Base-by-base conservation (phyloP, 2,113 vertebrate genomes). In the Chaenocephalus aceratus region DNA sequence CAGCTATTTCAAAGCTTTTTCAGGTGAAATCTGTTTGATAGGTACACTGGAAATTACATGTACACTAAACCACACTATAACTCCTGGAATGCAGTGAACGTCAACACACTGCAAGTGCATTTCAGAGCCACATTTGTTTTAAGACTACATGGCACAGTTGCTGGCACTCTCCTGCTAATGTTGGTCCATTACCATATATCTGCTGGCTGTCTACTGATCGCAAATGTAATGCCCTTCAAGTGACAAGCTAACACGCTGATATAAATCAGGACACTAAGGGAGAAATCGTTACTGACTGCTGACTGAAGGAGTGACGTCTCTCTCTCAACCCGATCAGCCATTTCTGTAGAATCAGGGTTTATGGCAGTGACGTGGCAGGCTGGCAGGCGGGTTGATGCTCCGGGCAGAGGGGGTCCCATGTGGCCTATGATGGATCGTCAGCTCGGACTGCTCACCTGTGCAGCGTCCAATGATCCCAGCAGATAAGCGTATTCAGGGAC, bases 351-450 rank as follows among this genome's bases (percentile, higher is more conserved):
- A 62, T 41, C 0, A 3, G 10, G 51, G 63, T 69, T 72, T 10
- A 66, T 80, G 57, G 68, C 65, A 71, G 70, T 74, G 72, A 84
- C 2, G 56, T 58, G 72, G 63, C 54, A 53, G 59, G 49, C 30
- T 44, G 62, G 63, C 36, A 41, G 36, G 36, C 36, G 36, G 36
- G 36, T 41, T 41, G 5, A 6, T 51, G 77, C 30, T 46, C 57
- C 16, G 65, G 1, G 21, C 34, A 68, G 60, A 34, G 63, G 21
- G 61, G 0, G 15, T 93, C 88, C 78, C 68, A 58, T 44, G 82
- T 70, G 87, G 71, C 78, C 64, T 10, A 5, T 64, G 84, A 90
- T 93, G 72, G 86, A 92, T 89, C 66, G 80, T 73, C 86, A 84
- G 65, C 69, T 75, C 12, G 5, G 6, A 51, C 46, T 46, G 16